A percentile compares a stretch with the other conserved stretches of the same genome.
phyloP scores from a whole-genome alignment of 2,113 vertebrate genomes.

The Thermophis baileyi region DNA sequence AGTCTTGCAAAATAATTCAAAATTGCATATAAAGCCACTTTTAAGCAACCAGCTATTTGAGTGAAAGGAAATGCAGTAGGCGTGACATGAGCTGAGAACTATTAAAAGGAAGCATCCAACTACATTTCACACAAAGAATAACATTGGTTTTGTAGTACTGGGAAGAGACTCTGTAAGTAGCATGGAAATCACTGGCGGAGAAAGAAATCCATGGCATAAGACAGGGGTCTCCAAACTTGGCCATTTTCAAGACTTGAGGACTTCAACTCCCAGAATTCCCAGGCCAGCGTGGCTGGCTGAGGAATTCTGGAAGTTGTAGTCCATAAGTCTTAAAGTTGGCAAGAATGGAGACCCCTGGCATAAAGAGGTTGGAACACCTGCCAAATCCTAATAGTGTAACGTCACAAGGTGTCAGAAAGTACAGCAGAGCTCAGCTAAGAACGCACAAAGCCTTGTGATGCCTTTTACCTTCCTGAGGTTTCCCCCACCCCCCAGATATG shows the following conservation, averaged over 20 bases:
- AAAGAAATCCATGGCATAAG: not conserved
- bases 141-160: not conserved
- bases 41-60: slow-evolving; percentile 17
- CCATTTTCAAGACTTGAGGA: not conserved
- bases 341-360: not conserved
- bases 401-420: too few species aligned
- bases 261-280: not conserved
- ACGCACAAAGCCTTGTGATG: not conserved
- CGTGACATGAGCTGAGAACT: not conserved
- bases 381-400: not conserved
- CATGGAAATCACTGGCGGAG: not conserved
- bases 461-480: not conserved
- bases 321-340: not conserved
- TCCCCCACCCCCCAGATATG: too few species aligned
- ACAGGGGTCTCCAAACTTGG: not conserved
- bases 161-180: not conserved
- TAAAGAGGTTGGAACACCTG: not conserved
- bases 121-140: not conserved
- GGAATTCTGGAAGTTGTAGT: not conserved
- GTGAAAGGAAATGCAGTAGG: slow-evolving; percentile 18
- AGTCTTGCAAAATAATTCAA: slow-evolving; percentile 22
- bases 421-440: not conserved
- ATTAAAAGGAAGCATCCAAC: not conserved
- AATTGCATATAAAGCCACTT: slow-evolving; percentile 16
- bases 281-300: not conserved